phyloP scores from a whole-genome alignment of 2,888 invertebrate genomes.

The Sipha maydis region DNA sequence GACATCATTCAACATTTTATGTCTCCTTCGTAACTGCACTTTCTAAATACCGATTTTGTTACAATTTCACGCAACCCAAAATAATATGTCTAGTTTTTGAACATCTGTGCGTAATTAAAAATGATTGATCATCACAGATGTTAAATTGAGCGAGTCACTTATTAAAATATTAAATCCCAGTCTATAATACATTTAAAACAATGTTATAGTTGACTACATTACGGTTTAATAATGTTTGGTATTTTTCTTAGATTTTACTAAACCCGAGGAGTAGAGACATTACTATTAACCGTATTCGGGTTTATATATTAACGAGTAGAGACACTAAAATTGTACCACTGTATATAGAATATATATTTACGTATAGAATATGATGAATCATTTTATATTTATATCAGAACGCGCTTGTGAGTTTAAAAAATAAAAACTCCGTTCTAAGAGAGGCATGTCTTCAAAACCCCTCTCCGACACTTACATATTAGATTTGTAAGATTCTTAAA shows the following conservation, averaged over 20 bases:
- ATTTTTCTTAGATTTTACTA: background rate
- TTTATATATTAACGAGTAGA: background rate
- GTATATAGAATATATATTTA: background rate
- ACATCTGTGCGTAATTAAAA: background rate
- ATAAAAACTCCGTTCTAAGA: background rate
- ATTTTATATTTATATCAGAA: constrained; percentile 12
- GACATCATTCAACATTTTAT: too few species aligned
- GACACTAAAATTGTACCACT: background rate
- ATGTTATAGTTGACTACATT: background rate
- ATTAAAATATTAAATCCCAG: background rate
- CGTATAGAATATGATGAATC: background rate
- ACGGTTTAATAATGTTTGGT: background rate
- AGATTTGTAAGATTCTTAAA: background rate
- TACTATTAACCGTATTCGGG: background rate
- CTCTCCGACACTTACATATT: background rate
- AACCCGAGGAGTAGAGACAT: background rate
- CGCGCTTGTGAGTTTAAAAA: background rate
- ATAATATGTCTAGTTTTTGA: background rate
- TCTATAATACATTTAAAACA: background rate
- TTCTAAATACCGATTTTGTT: background rate
- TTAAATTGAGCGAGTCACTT: background rate
- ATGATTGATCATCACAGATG: background rate
- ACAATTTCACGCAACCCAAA: background rate
- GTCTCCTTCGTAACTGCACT: too few species aligned
- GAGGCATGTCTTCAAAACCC: background rate